phyloP scores from a whole-genome alignment of 2,113 vertebrate genomes.

The Coregonus clupeaformis region DNA sequence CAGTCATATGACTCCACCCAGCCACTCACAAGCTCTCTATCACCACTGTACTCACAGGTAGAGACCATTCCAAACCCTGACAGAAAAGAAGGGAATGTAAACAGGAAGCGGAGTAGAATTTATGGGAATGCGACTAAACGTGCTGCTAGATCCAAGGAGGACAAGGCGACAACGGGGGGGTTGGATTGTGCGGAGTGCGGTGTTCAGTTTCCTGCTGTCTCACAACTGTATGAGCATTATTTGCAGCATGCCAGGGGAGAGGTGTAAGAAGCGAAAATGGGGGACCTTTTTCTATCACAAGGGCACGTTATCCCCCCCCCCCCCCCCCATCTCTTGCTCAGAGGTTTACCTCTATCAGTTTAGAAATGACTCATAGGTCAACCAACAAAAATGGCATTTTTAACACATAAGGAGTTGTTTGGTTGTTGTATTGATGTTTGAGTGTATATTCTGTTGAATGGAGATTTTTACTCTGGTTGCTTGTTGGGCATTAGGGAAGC shows the following conservation, averaged over 20 bases:
- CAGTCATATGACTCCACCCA: conserved; percentile 6
- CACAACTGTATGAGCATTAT: conserved; percentile 75
- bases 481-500: too few relatives aligned
- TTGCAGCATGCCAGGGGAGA: conserved; percentile 74
- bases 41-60: background rate
- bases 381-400: too few relatives aligned
- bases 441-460: too few relatives aligned
- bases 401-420: too few relatives aligned
- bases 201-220: conserved; percentile 51
- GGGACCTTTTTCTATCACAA: too few relatives aligned
- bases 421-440: too few relatives aligned
- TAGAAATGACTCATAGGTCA: too few relatives aligned
- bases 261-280: conserved; percentile 42
- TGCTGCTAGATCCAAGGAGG: conserved; percentile 8
- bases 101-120: conserved; percentile 17
- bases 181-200: conserved; percentile 70
- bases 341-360: too few relatives aligned
- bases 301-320: too few relatives aligned
- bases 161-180: conserved; percentile 25
- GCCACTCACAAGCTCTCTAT: background rate
- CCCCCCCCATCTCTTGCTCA: too few relatives aligned
- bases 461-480: too few relatives aligned
- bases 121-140: conserved; percentile 16
- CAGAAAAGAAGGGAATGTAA: conserved; percentile 3
- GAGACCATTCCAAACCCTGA: background rate